These are phyloP conservation scores for Reinhardtius hippoglossoides DNA, from an alignment of 2,113 vertebrate genomes.

Conservation along the genomic window DNA sequence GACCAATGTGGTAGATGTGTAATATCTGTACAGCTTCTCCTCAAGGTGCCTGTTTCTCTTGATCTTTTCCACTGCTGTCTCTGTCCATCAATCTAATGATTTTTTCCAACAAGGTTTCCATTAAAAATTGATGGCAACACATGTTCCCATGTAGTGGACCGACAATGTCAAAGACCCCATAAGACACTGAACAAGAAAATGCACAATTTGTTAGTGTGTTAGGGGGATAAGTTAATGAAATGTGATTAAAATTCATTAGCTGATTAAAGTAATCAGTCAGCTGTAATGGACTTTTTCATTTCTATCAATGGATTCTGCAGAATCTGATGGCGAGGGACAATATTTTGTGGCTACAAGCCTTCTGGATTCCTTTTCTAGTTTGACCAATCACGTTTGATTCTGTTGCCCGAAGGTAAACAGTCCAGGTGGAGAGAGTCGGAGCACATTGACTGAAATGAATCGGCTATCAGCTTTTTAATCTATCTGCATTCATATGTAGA, in stretches of 20 bases:
- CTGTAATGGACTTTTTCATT: too few species aligned
- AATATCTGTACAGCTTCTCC: conserved; percentile 31
- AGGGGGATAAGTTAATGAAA: neutral
- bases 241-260: too few species aligned
- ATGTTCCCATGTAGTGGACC: neutral
- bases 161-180: neutral
- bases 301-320: too few species aligned
- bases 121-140: neutral
- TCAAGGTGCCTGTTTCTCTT: conserved; percentile 24
- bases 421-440: too few species aligned
- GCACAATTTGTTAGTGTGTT: neutral
- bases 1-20: conserved; percentile 11
- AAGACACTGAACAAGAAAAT: neutral
- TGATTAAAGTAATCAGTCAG: neutral
- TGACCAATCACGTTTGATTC: too few species aligned
- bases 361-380: too few species aligned
- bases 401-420: too few species aligned
- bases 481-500: too few species aligned
- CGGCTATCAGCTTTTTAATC: too few species aligned
- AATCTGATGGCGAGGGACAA: too few species aligned
- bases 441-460: too few species aligned
- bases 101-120: neutral
- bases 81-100: conserved; percentile 10
- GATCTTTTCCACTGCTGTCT: conserved; percentile 12
- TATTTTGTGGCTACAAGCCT: too few species aligned